Conservation (phyloP, 2,888 invertebrate species). For the Rosalia funebris region DNA sequence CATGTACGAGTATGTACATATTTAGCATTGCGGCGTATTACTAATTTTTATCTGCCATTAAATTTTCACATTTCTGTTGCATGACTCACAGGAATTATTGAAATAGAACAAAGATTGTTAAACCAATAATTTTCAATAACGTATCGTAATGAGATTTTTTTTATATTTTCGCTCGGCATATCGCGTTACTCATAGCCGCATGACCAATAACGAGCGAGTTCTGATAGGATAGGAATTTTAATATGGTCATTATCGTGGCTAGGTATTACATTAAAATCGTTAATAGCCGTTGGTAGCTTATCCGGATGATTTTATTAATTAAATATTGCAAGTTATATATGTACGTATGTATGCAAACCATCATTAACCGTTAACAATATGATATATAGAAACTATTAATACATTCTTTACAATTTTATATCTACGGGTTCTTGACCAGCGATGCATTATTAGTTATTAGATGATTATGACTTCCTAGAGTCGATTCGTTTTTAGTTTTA, state of each 20-base stretch:
- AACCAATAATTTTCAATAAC: slow-evolving; percentile 16
- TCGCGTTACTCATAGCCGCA: slow-evolving; percentile 34
- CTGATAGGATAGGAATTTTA: slow-evolving; percentile 26
- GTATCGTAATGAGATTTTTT: slow-evolving; percentile 28
- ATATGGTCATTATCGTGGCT: slow-evolving; percentile 24
- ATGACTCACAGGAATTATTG: slow-evolving; percentile 15
- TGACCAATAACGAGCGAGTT: slow-evolving; percentile 30
- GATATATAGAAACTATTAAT: too few relatives aligned
- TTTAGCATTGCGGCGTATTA: slow-evolving; percentile 12
- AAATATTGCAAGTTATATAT: too few relatives aligned
- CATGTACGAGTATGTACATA: slow-evolving; percentile 2
- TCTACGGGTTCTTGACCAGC: too few relatives aligned
- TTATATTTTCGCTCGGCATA: slow-evolving; percentile 22
- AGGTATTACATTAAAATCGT: slow-evolving; percentile 20
- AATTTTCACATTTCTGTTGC: slow-evolving; percentile 5
- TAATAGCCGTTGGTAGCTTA: too few relatives aligned
- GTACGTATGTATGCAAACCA: too few relatives aligned
- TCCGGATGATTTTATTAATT: too few relatives aligned
- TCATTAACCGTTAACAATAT: too few relatives aligned
- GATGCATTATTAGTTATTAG: too few relatives aligned
- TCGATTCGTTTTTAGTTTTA: too few relatives aligned
- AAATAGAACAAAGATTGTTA: slow-evolving; percentile 25
- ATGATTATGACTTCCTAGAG: too few relatives aligned
- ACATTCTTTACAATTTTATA: too few relatives aligned
- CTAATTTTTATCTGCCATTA: slow-evolving; percentile 11